Conservation (phyloP, 53 echinoderm and acorn worm species). For the Echinometra lucunter region DNA sequence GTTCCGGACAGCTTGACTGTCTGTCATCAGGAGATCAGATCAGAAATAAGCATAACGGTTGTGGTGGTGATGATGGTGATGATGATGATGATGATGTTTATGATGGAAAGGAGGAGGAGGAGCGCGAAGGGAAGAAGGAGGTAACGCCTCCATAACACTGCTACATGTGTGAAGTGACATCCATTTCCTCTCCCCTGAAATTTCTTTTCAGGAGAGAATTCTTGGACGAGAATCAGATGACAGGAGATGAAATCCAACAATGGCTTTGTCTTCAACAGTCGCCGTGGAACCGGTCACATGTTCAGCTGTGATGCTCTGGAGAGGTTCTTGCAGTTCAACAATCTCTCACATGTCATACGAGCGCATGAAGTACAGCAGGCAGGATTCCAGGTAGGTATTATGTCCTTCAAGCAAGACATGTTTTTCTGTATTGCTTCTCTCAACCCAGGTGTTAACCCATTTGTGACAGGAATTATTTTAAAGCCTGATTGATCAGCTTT, state of each 20-base stretch:
- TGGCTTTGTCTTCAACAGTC: conserved; percentile 82
- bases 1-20: too few relatives aligned
- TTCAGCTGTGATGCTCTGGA: conserved; percentile 88
- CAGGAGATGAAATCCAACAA: conserved; percentile 66
- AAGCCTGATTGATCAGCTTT: too few relatives aligned
- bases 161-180: too few relatives aligned
- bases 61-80: not conserved
- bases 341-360: conserved; percentile 83
- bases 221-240: conserved; percentile 71
- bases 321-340: conserved; percentile 79
- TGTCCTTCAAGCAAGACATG: too few relatives aligned
- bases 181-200: too few relatives aligned
- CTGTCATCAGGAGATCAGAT: too few relatives aligned
- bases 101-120: not conserved
- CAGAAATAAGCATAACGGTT: too few relatives aligned
- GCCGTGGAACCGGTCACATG: conserved; percentile 89
- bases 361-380: conserved; percentile 92
- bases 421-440: too few relatives aligned
- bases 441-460: too few relatives aligned
- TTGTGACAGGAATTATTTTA: too few relatives aligned
- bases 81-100: not conserved
- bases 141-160: not conserved
- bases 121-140: not conserved
- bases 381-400: conserved; percentile 85
- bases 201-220: conserved; percentile 70